phyloP scores from a whole-genome alignment of 2,888 invertebrate species.

The Ischnus inquisitorius region DNA sequence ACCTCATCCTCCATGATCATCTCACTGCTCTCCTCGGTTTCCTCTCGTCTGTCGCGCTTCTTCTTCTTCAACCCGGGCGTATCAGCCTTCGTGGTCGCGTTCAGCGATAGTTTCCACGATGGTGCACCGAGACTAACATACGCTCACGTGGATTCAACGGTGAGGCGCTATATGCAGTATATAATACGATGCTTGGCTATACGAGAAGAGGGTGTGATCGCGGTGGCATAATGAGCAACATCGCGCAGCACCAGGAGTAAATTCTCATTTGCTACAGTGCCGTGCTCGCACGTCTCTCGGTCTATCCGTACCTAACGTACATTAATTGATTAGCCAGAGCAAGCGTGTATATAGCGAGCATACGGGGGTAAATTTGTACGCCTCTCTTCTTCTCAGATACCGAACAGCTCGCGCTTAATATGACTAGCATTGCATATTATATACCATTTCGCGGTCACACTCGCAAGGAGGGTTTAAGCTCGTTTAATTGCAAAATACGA shows the following conservation, averaged over 20 bases:
- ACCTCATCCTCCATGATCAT: slow-evolving; percentile 29
- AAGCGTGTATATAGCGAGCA: background rate
- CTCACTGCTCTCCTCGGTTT: slow-evolving; percentile 5
- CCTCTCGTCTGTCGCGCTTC: slow-evolving; percentile 52
- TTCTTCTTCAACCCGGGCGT: slow-evolving; percentile 28
- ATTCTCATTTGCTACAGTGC: slow-evolving; percentile 59
- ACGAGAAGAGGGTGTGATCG: slow-evolving; percentile 34
- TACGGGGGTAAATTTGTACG: background rate
- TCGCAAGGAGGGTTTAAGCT: background rate
- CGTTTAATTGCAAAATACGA: slow-evolving; percentile 42
- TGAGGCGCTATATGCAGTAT: background rate
- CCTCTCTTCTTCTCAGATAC: background rate
- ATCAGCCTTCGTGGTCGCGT: slow-evolving; percentile 40
- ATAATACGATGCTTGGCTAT: background rate
- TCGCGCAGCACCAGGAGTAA: slow-evolving; percentile 57
- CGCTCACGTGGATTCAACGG: slow-evolving; percentile 34
- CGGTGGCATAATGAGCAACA: slow-evolving; percentile 61
- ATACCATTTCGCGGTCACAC: background rate
- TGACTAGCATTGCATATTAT: background rate
- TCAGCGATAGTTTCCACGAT: slow-evolving; percentile 54
- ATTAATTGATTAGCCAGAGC: slow-evolving; percentile 53
- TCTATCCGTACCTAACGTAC: slow-evolving; percentile 7
- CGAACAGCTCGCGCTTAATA: background rate
- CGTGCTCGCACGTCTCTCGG: slow-evolving; percentile 18
- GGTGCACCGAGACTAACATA: slow-evolving; percentile 9